These are phyloP conservation scores for Sporophila hypoxantha DNA, from an alignment of 2,113 vertebrate genomes.

Conservation along the genomic window DNA sequence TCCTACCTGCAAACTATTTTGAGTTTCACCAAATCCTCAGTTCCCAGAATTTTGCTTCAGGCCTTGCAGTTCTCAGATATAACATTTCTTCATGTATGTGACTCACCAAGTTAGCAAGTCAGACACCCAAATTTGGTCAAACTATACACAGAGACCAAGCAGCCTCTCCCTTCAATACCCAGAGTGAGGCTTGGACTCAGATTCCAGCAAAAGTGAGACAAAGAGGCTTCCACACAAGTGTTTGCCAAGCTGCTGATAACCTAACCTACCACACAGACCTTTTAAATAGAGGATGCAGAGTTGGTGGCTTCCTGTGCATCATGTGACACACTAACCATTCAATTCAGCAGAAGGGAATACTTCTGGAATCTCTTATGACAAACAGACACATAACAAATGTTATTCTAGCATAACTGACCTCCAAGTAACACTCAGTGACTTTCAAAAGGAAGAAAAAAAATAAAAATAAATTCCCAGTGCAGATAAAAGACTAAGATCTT, in stretches of 20 bases:
- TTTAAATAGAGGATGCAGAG: background rate
- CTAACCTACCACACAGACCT: background rate
- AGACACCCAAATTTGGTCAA: background rate
- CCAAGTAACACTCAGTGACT: background rate
- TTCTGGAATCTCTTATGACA: background rate
- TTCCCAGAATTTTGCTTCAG: background rate
- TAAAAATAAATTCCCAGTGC: background rate
- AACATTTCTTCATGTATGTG: background rate
- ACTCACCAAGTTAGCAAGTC: background rate
- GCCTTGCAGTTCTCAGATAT: background rate
- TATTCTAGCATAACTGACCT: background rate
- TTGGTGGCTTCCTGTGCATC: background rate
- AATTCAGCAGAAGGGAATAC: background rate
- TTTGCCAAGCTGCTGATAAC: background rate
- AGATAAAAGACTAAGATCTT: background rate
- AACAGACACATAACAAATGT: accelerated
- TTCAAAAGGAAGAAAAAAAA: background rate
- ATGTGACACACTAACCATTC: background rate
- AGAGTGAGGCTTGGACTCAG: background rate
- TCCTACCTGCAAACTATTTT: background rate
- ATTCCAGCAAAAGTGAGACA: background rate
- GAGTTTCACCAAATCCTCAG: background rate
- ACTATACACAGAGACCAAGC: background rate
- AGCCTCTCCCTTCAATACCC: background rate
- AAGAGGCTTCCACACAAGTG: background rate